Conservation (phyloP, 2,797 vertebrate species). For the Cossypha dichroa region DNA sequence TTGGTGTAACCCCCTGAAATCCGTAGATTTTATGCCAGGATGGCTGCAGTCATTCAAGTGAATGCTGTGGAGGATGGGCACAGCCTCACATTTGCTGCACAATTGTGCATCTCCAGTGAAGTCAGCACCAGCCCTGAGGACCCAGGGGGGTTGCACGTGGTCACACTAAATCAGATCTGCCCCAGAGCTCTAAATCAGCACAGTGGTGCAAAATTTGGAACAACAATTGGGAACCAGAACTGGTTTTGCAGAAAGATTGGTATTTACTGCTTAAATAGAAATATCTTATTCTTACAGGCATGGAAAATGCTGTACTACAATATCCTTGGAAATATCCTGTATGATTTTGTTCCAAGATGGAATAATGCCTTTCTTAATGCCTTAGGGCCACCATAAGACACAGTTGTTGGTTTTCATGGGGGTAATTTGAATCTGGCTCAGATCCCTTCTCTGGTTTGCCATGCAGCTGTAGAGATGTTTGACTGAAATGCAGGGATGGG, state of each 20-base stretch:
- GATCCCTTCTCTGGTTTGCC: neutral
- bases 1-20: neutral
- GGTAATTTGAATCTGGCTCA: neutral
- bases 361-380: neutral
- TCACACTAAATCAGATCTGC: neutral
- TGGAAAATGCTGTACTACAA: neutral
- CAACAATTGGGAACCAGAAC: neutral
- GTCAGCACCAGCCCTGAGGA: neutral
- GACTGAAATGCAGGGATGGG: neutral
- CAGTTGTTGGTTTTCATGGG: neutral
- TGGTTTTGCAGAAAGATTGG: neutral
- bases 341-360: neutral
- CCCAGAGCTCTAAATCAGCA: neutral
- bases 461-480: neutral
- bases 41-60: neutral
- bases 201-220: neutral
- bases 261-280: neutral
- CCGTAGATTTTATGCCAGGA: neutral
- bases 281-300: neutral
- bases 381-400: neutral
- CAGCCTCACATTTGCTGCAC: neutral
- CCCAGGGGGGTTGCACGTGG: rapidly evolving
- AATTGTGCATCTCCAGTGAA: neutral
- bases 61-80: neutral
- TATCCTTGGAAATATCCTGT: neutral